Evolutionary conservation across 2,113 vertebrate genomes (phyloP).

Genomic region (Pyrgilauda ruficollis): DNA sequence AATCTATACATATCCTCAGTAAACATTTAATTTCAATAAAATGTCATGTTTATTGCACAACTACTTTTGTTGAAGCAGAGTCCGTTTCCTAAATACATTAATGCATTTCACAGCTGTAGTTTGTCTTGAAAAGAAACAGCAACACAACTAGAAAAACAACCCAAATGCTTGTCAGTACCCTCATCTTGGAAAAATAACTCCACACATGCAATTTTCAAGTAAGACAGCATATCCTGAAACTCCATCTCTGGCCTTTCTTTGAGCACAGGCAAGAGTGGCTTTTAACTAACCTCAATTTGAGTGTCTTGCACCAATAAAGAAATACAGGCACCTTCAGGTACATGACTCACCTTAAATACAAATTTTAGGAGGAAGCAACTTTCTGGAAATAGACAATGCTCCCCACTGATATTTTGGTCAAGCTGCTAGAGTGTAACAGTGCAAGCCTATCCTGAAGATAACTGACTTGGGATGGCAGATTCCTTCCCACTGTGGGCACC

Average conservation of each 20-base stretch:
- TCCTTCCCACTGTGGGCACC: neutral
- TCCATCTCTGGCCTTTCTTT: neutral
- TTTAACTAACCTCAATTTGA: neutral
- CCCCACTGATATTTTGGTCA: neutral
- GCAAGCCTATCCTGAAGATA: neutral
- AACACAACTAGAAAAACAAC: neutral
- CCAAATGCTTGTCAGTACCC: neutral
- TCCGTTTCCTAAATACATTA: neutral
- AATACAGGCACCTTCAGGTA: neutral
- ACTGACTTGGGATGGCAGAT: neutral
- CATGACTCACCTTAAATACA: neutral
- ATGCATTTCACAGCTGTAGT: neutral
- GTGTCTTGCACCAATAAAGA: neutral
- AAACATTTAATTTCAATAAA: neutral
- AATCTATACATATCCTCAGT: neutral
- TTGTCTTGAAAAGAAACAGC: neutral
- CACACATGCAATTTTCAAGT: neutral
- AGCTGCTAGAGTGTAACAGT: neutral
- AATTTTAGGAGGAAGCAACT: neutral
- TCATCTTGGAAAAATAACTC: neutral
- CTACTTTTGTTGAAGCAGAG: neutral
- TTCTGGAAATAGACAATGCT: neutral
- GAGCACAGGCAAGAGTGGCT: neutral
- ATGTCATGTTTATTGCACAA: neutral
- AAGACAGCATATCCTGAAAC: neutral